phyloP scores from a whole-genome alignment of 2,888 invertebrate species.

The Acronicta aceris region DNA sequence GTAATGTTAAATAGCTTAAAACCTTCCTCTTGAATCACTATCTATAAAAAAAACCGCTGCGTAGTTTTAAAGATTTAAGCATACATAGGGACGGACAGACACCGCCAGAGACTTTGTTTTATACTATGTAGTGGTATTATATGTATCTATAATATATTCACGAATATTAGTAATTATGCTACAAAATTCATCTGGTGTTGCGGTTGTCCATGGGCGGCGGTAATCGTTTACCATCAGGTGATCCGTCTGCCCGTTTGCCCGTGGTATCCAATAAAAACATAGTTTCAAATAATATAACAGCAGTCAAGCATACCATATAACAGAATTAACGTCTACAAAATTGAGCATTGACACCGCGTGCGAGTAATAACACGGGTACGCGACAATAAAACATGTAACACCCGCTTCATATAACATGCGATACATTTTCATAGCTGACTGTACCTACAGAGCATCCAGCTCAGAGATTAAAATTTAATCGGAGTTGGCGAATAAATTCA shows the following conservation, averaged over 20 bases:
- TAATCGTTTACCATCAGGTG: too few relatives aligned
- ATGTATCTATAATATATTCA: too few relatives aligned
- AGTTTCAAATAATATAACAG: conserved; percentile 20
- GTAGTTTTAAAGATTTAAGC: too few relatives aligned
- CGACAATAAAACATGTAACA: conserved; percentile 44
- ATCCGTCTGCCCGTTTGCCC: too few relatives aligned
- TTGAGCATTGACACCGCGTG: conserved; percentile 47
- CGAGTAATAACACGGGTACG: conserved; percentile 34
- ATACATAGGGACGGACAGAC: too few relatives aligned
- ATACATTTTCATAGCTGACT: conserved; percentile 39
- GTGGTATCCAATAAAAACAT: too few relatives aligned
- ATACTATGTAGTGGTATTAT: too few relatives aligned
- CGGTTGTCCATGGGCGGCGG: too few relatives aligned
- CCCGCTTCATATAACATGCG: conserved; percentile 17
- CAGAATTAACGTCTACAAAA: conserved; percentile 35
- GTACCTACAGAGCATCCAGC: conserved; percentile 32
- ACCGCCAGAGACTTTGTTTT: too few relatives aligned
- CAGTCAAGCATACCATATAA: conserved; percentile 23
- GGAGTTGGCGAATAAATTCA: conserved; percentile 2
- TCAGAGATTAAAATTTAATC: conserved; percentile 25
- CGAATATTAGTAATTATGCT: background rate
- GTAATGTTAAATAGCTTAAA: too few relatives aligned
- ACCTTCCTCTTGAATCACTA: too few relatives aligned
- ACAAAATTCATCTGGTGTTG: background rate
- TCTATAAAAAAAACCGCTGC: too few relatives aligned